Evolutionary conservation across 2,113 vertebrate species (phyloP).

Genomic region (Eubucco bourcierii): DNA sequence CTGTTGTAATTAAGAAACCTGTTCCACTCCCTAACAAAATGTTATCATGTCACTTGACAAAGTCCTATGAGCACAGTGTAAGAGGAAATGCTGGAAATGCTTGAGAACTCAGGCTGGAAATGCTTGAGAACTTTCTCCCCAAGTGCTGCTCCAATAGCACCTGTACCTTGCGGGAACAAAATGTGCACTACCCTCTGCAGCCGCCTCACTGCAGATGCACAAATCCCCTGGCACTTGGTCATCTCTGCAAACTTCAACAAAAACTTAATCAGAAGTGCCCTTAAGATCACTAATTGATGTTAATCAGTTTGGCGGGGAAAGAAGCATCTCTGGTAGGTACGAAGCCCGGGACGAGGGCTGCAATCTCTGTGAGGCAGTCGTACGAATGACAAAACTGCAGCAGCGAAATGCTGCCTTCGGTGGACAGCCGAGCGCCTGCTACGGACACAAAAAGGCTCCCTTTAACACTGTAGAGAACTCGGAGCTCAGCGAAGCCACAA

Average conservation of each 20-base stretch:
- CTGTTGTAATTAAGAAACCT: slow-evolving; percentile 45
- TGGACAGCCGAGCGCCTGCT: neutral
- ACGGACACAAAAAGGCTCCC: slow-evolving; percentile 33
- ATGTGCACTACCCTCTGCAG: neutral
- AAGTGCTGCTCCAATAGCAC: neutral
- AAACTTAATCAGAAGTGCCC: slow-evolving; percentile 11
- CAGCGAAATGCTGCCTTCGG: slow-evolving; percentile 53
- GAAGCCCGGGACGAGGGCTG: neutral
- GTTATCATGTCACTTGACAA: neutral
- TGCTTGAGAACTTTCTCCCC: slow-evolving; percentile 19
- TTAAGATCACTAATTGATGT: slow-evolving; percentile 55
- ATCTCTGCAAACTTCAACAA: slow-evolving; percentile 22
- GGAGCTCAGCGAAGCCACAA: slow-evolving; percentile 44
- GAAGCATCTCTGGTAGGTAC: neutral
- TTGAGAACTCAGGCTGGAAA: slow-evolving; percentile 37
- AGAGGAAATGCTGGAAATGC: slow-evolving; percentile 30
- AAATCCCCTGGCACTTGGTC: neutral
- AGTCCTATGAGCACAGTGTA: slow-evolving; percentile 30
- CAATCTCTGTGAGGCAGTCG: neutral
- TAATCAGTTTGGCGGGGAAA: neutral
- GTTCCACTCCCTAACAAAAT: slow-evolving; percentile 54
- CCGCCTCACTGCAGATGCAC: neutral
- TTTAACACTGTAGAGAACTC: slow-evolving; percentile 47
- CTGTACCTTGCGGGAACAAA: neutral
- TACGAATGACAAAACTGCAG: neutral